phyloP scores from a whole-genome alignment of 2,113 vertebrate genomes.

The Crocuta crocuta region DNA sequence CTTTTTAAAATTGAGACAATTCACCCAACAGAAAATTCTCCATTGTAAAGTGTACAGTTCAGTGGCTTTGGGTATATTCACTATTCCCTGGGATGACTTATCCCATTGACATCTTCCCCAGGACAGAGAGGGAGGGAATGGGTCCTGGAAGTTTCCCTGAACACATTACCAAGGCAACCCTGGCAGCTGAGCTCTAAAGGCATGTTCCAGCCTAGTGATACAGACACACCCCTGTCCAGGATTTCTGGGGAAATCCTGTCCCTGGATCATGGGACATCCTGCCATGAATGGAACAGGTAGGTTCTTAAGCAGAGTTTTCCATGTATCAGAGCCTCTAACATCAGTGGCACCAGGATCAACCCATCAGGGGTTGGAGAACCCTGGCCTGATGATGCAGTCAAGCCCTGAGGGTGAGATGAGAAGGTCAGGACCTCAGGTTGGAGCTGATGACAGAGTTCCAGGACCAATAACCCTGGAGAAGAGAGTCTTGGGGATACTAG shows the following conservation, averaged over 20 bases:
- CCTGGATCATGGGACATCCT: neutral
- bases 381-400: too few relatives aligned
- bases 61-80: neutral
- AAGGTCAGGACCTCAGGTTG: neutral
- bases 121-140: neutral
- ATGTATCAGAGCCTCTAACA: neutral
- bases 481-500: neutral
- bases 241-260: slow-evolving; percentile 27
- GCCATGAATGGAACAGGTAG: neutral
- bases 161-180: rapidly evolving
- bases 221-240: neutral
- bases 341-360: neutral
- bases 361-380: neutral
- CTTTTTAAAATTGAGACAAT: neutral
- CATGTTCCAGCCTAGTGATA: neutral
- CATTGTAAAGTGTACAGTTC: neutral
- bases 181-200: neutral
- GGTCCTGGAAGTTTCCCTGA: slow-evolving; percentile 19
- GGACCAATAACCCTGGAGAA: neutral
- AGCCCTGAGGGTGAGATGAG: too few relatives aligned
- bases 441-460: neutral
- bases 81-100: neutral
- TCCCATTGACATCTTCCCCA: neutral
- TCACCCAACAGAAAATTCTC: neutral
- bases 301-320: neutral